Base-by-base conservation (phyloP, 2,888 invertebrate species). In the Stenurella melanura region DNA sequence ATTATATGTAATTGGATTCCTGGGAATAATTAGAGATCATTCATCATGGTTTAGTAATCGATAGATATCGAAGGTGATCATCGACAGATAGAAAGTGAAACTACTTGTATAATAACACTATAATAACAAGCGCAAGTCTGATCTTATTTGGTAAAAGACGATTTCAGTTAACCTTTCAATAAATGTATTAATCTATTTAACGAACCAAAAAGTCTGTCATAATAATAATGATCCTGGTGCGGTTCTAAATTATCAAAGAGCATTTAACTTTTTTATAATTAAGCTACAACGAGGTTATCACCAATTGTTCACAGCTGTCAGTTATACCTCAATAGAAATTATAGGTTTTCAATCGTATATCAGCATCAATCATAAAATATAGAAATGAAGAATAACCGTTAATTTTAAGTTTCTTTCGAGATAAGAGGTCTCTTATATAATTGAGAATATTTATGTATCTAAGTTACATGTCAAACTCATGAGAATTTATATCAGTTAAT, bases 161-260 rank as follows among this genome's bases (percentile, higher is more conserved):
- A 42, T 42, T 42, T 42, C 12, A 42, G 42, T 12, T 42, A 42
- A 42, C 42, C 42, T 42, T 42, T 42, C 42, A 42, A 57, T 57
- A 19, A 11, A 18, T 57, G 15, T 57, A 57, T 57, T 57, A 57
- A 57, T 18, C 57, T 57, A 17, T n/a, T 57, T 57, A 57, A 57
- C 12, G 19, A 57, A 18, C 57, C 19, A 10, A 57, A 19, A 57
- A 17, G 19, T 57, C 18, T 57, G 57, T 57, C 17, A 19, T 57
- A 19, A 57, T 57, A 57, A 57, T 18, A 57, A 57, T 19, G 57
- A 17, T 56, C 18, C 2, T 11, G 11, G 7, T n/a, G 18, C 17
- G n/a, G 12, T 57, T 17, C 57, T 19, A 17, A 6, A 57, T 11
- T 18, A 57, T 57, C 57, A 10, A 19, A 19, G 4, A 57, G 19